Conservation (phyloP, 2,797 vertebrate genomes). For the Eutrigla gurnardus region DNA sequence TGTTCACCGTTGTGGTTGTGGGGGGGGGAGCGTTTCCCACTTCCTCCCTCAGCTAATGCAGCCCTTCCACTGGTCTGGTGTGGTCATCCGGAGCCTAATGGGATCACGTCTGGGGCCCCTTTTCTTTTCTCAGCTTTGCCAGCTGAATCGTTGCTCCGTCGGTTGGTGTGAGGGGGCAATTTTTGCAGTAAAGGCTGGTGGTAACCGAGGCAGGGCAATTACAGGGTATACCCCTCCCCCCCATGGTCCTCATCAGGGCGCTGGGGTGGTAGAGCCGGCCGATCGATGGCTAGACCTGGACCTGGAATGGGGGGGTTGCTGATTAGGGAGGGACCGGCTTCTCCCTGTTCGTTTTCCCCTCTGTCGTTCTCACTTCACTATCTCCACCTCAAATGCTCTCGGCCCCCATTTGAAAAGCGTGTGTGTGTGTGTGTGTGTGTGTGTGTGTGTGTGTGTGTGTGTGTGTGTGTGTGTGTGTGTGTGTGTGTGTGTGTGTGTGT, state of each 20-base stretch:
- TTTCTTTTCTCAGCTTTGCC: slow-evolving; percentile 66
- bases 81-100: slow-evolving; percentile 71
- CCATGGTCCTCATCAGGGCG: slow-evolving; percentile 53
- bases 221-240: slow-evolving; percentile 64
- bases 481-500: slow-evolving; percentile 30
- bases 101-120: slow-evolving; percentile 47
- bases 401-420: slow-evolving; percentile 42
- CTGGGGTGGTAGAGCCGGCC: slow-evolving; percentile 49
- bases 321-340: slow-evolving; percentile 73
- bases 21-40: slow-evolving; percentile 38
- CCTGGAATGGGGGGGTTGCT: slow-evolving; percentile 61
- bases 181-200: slow-evolving; percentile 52
- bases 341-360: slow-evolving; percentile 55
- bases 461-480: slow-evolving; percentile 33
- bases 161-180: slow-evolving; percentile 41
- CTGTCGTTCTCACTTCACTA: slow-evolving; percentile 66
- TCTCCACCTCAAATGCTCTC: slow-evolving; percentile 61
- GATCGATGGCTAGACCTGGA: slow-evolving; percentile 70
- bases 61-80: slow-evolving; percentile 45
- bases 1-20: slow-evolving; percentile 64
- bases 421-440: slow-evolving; percentile 33
- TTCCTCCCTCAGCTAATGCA: slow-evolving; percentile 68
- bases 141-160: slow-evolving; percentile 67
- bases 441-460: too few relatives aligned
- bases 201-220: slow-evolving; percentile 76